Evolutionary conservation across 2,888 invertebrate genomes (phyloP).

Genomic region (Amphipoea lucens): DNA sequence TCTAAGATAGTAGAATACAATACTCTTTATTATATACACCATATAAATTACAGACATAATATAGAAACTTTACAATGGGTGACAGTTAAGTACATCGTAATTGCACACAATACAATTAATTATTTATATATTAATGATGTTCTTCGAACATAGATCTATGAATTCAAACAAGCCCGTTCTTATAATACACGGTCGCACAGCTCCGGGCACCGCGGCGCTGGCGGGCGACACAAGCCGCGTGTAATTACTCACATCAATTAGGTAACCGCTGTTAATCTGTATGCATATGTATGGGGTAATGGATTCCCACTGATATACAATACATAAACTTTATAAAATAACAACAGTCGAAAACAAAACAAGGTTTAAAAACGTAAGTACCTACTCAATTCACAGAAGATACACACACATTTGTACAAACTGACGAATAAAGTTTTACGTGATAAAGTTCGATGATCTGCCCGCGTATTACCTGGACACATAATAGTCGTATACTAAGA

Average conservation of each 20-base stretch:
- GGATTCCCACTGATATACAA: background rate
- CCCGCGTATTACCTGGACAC: constrained; percentile 32
- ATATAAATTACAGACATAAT: too few relatives aligned
- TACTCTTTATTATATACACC: too few relatives aligned
- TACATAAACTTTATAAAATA: background rate
- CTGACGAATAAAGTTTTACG: constrained; percentile 1
- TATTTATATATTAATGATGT: background rate
- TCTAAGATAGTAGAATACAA: background rate
- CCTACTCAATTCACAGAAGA: constrained; percentile 10
- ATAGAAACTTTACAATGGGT: too few relatives aligned
- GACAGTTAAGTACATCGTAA: too few relatives aligned
- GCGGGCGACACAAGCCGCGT: background rate
- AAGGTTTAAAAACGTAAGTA: background rate
- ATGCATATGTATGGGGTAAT: background rate
- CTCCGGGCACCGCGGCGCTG: background rate
- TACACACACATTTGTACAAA: constrained; percentile 6
- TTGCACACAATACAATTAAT: background rate
- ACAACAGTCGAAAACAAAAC: background rate
- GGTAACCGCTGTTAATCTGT: background rate
- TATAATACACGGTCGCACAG: background rate
- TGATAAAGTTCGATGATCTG: constrained; percentile 35
- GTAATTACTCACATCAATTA: constrained; percentile 25
- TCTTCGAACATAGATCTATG: background rate
- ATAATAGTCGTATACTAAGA: background rate
- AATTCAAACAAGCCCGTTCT: background rate